Conservation (phyloP, 2,888 invertebrate species). For the Drosophila flavopinicola region DNA sequence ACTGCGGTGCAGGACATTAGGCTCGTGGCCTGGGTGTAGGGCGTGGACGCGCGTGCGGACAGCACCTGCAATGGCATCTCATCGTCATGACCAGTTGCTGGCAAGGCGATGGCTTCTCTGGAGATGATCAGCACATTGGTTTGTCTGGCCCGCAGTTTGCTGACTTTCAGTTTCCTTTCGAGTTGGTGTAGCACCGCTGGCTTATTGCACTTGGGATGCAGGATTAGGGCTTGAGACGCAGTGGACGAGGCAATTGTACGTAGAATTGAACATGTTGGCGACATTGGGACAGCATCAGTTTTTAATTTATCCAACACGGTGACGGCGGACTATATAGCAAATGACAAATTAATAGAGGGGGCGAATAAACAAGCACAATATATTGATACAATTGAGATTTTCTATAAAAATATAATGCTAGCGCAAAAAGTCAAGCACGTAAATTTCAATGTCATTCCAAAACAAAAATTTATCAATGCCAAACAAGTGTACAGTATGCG, state of each 20-base stretch:
- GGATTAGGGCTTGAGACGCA: slow-evolving; percentile 43
- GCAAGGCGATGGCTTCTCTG: slow-evolving; percentile 70
- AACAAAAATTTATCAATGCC: slow-evolving; percentile 32
- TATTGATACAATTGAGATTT: slow-evolving; percentile 19
- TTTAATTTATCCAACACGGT: slow-evolving; percentile 34
- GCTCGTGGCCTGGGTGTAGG: slow-evolving; percentile 72
- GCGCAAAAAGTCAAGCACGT: slow-evolving; percentile 33
- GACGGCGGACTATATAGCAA: slow-evolving; percentile 37
- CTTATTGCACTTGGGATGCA: slow-evolving; percentile 65
- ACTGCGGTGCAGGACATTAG: slow-evolving; percentile 70
- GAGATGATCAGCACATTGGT: slow-evolving; percentile 43
- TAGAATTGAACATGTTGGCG: slow-evolving; percentile 26
- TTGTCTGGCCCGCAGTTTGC: slow-evolving; percentile 58
- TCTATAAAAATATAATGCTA: slow-evolving; percentile 14
- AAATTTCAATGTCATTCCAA: slow-evolving; percentile 44
- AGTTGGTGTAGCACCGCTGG: slow-evolving; percentile 45
- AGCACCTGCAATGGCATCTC: slow-evolving; percentile 76
- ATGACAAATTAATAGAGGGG: slow-evolving; percentile 8
- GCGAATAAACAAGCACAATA: slow-evolving; percentile 15
- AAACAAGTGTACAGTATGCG: slow-evolving; percentile 17
- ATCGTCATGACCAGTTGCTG: slow-evolving; percentile 66
- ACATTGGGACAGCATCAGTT: slow-evolving; percentile 46
- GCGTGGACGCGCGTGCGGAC: slow-evolving; percentile 81
- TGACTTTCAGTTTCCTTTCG: slow-evolving; percentile 60
- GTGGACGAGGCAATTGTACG: slow-evolving; percentile 13